Base-by-base conservation (phyloP, 2,113 vertebrate genomes). In the Saccopteryx leptura region DNA sequence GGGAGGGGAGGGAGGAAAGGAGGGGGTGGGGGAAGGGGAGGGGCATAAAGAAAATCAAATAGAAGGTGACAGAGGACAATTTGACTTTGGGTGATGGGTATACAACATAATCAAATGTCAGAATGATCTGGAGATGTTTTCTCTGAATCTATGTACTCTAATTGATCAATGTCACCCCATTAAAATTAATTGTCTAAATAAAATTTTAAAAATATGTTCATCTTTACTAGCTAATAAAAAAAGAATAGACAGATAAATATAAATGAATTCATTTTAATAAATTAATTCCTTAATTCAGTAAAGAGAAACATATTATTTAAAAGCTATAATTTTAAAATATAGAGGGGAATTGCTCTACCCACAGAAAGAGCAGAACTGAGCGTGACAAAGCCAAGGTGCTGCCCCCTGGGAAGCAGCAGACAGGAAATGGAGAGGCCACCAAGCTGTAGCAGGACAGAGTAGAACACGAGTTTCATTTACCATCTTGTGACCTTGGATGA, bases 221-320 rank as follows among this genome's bases (percentile, higher is more conserved):
- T 39, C 39, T 39, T 39, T 39, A 39, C n/a, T 39, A 39, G 39
- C 39, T 39, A 39, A 39, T 39, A 39, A 39, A 39, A 39, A 39
- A 39, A 39, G 52, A 86, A 72, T 72, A 15, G 26, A 13, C 12
- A 5, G 19, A 63, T 86, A 81, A 61, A 76, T 54, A 28, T 46
- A 91, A 79, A 69, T 46, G 4, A 83, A 68, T 12, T 90, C 48
- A 80, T 68, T 56, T 91, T 60, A 48, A 83, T 39, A 39, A 39
- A 39, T 39, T 39, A 39, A 39, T 39, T 39, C 39, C 39, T 39
- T 39, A 39, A 39, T 39, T 6, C 60, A 24, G 76, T 88, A 23
- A 56, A 93, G 94, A 65, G 21, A 50, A 89, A 89, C 65, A 2
- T 56, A 9, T 74, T 66, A 23, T 48, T 58, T 75, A 90, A 79